Evolutionary conservation across 2,797 vertebrate genomes (phyloP), one percentile per base, ranked within the genome.

Genomic region (Craterocephalus amniculus): DNA sequence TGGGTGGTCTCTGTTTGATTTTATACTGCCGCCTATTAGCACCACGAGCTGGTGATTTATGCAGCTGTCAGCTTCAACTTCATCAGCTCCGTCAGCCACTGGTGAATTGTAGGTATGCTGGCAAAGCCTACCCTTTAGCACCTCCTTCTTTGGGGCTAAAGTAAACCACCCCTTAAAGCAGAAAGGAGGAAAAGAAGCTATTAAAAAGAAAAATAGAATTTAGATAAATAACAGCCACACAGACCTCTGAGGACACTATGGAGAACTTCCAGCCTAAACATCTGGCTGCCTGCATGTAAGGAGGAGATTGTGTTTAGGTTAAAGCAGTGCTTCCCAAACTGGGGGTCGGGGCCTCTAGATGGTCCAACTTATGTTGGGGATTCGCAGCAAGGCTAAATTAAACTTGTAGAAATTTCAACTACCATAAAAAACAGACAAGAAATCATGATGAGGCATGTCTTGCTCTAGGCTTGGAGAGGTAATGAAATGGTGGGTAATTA

Each of bases 11-110:
- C 38, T 74, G 78, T 92, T 91, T 93, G 93, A 89, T 90, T 95
- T 89, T 91, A 94, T 93, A 95, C 93, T 88, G 91, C 94, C 93
- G 96, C 95, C 95, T 97, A 96, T 97, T 97, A 96, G 94, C 88
- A 87, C 95, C 92, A 94, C 93, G 93, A 94, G 90, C 67, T 72
- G 20, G 92, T 97, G 96, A 98, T 98, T 97, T 97, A 98, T 96
- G 95, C 94, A 96, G 96, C 95, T 96, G 96, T 97, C 97, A 95
- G 90, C 93, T 93, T 90, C 85, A 94, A 95, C 96, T 96, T 97
- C 96, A 95, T 95, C 93, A 88, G 90, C 83, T 88, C 83, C 71
- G 58, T 92, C 86, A 83, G 92, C 93, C 94, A 36, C 94, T 92
- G 94, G 94, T 95, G 96, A 96, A 95, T 95, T 96, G 95, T 91